A percentile compares a stretch with the other conserved stretches of the same genome.
phyloP scores from a whole-genome alignment of 1,140 invertebrate species.

The Halictus rubicundus region DNA sequence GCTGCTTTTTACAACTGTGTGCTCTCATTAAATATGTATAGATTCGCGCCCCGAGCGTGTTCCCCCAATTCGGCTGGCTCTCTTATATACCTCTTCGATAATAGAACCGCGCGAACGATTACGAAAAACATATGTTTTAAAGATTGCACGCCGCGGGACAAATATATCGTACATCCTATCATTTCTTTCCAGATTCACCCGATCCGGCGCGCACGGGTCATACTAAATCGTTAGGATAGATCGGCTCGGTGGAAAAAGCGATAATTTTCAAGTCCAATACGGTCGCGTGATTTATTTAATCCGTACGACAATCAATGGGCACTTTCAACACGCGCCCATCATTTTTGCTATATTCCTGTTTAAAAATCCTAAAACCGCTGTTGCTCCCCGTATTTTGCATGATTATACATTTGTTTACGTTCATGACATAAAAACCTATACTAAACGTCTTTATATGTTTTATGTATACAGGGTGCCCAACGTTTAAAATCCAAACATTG shows the following conservation, averaged over 20 bases:
- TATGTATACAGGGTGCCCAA: no score
- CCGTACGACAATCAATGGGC: no score
- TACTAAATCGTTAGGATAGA: background rate
- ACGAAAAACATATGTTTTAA: constrained; percentile 66
- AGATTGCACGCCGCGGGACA: constrained; percentile 61
- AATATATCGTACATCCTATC: constrained; percentile 54
- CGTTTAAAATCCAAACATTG: no score
- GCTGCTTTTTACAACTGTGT: constrained; percentile 70
- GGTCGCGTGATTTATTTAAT: no score
- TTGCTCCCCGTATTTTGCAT: no score
- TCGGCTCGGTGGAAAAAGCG: background rate
- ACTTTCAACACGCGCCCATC: no score
- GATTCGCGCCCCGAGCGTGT: constrained; percentile 66
- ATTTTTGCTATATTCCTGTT: no score
- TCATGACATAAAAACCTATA: no score
- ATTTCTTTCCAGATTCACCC: constrained; percentile 7
- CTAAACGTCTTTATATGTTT: no score
- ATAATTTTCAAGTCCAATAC: background rate
- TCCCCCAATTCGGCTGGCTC: constrained; percentile 46
- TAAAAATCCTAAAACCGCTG: no score
- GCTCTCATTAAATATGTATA: constrained; percentile 79
- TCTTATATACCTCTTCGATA: constrained; percentile 40
- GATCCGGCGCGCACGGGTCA: background rate
- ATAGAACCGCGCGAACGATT: constrained; percentile 65
- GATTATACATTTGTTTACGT: no score